Evolutionary conservation across 2,888 invertebrate genomes (phyloP), one percentile per base, ranked within the genome.

Genomic region (Tetragnatha montana): DNA sequence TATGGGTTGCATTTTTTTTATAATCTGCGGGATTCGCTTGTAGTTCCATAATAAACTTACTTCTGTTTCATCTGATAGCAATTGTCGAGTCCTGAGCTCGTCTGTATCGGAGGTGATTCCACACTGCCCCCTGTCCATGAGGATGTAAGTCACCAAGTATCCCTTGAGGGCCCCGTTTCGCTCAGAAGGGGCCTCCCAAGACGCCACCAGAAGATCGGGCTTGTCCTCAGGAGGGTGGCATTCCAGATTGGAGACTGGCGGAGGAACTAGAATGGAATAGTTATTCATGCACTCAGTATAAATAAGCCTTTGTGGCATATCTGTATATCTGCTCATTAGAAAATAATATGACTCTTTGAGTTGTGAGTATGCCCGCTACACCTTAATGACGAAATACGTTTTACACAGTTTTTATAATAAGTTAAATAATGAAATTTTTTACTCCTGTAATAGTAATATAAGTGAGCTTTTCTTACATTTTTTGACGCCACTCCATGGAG

Each of bases 151-250:
- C 21, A 88, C 35, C 1, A 82, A 22, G 21, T 91, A 91, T 6
- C 88, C 83, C 21, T 86, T 91, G n/a, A 91, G 74, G 8, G 47
- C 22, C 0, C 91, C 91, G 19, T 81, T 76, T 8, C 70, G 81
- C 47, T 86, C 88, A 3, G 81, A 81, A 17, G 88, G 85, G 3
- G 82, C 86, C 47, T 88, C 79, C 91, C 91, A 91, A 1, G 90
- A 87, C 0, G 84, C 87, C 21, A 90, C 10, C 6, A 90, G 75
- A 8, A 79, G 80, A 70, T 84, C 76, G 1, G 90, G 87, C n/a
- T 83, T 81, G 12, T 60, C 87, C 6, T 81, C 82, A 1, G 80
- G 74, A 10, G 76, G 35, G 17, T 80, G 70, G 12, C 81, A 76
- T 22, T 86, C 80, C n/a, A 91, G 60, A 35, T 85, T 60, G 0